A percentile compares a stretch with the other conserved stretches of the same genome.
Conservation (phyloP, 2,888 invertebrate genomes). For the Zeuzera pyrina region DNA sequence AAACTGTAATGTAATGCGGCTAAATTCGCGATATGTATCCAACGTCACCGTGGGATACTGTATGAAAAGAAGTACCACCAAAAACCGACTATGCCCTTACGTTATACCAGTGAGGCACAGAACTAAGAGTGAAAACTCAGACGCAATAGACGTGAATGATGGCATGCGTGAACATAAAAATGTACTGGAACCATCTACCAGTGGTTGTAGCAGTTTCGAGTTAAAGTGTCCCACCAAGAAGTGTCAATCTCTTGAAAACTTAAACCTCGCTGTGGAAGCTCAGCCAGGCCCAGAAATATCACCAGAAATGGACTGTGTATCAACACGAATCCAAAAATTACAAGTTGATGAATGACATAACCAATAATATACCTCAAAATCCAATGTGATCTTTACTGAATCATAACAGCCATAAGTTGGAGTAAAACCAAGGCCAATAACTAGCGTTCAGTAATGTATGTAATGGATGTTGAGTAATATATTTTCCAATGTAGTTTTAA, state of each 20-base stretch:
- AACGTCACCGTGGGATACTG: constrained; percentile 76
- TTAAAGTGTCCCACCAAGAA: constrained; percentile 63
- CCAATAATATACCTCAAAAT: constrained; percentile 21
- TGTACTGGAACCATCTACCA: constrained; percentile 56
- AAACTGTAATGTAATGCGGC: constrained; percentile 63
- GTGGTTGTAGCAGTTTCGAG: constrained; percentile 30
- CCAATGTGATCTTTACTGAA: constrained; percentile 23
- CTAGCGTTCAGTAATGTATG: no score
- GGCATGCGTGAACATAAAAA: constrained; percentile 42
- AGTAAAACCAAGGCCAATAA: no score
- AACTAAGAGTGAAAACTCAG: constrained; percentile 77
- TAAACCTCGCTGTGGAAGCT: constrained; percentile 56
- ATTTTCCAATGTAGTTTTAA: constrained; percentile 53
- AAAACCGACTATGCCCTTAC: constrained; percentile 75
- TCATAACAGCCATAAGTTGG: no score
- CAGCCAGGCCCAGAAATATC: constrained; percentile 41
- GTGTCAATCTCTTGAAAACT: constrained; percentile 75
- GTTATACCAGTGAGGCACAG: constrained; percentile 70
- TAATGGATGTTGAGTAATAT: constrained; percentile 38
- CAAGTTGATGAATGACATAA: constrained; percentile 73
- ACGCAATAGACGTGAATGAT: constrained; percentile 50
- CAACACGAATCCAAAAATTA: constrained; percentile 75
- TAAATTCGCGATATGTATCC: constrained; percentile 75
- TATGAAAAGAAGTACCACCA: constrained; percentile 65
- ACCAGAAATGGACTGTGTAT: constrained; percentile 75